phyloP scores from a whole-genome alignment of 1,140 invertebrate genomes.

The Bombus affinis region DNA sequence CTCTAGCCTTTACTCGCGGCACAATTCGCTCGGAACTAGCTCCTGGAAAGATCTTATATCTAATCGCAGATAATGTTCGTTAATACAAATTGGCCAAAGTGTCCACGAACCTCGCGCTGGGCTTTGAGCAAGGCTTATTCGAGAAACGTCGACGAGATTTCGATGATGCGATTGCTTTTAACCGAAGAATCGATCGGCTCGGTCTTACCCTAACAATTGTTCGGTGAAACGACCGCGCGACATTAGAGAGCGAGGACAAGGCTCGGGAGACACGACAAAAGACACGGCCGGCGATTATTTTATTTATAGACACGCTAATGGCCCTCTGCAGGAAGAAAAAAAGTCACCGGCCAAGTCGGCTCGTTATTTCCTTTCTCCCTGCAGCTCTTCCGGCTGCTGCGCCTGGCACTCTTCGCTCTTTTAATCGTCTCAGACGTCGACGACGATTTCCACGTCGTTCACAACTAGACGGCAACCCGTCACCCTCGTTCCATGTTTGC shows the following conservation, averaged over 20 bases:
- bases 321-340: slow-evolving; percentile 17
- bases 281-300: slow-evolving; percentile 47
- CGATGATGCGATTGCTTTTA: background rate
- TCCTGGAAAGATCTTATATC: no score
- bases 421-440: slow-evolving; percentile 24
- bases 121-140: background rate
- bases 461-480: slow-evolving; percentile 2
- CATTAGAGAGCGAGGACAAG: no score
- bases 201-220: background rate
- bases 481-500: background rate
- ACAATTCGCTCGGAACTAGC: no score
- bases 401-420: slow-evolving; percentile 26
- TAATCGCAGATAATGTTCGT: no score
- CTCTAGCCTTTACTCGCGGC: no score
- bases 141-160: background rate
- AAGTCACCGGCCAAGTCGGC: slow-evolving; percentile 30
- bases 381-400: slow-evolving; percentile 31
- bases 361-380: slow-evolving; percentile 50
- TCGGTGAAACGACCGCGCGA: background rate
- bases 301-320: slow-evolving; percentile 57
- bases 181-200: background rate
- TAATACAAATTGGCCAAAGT: no score
- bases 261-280: slow-evolving; percentile 30
- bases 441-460: slow-evolving; percentile 26
- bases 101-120: no score